Evolutionary conservation across 2,797 vertebrate genomes (phyloP).

Genomic region (Periparus ater): DNA sequence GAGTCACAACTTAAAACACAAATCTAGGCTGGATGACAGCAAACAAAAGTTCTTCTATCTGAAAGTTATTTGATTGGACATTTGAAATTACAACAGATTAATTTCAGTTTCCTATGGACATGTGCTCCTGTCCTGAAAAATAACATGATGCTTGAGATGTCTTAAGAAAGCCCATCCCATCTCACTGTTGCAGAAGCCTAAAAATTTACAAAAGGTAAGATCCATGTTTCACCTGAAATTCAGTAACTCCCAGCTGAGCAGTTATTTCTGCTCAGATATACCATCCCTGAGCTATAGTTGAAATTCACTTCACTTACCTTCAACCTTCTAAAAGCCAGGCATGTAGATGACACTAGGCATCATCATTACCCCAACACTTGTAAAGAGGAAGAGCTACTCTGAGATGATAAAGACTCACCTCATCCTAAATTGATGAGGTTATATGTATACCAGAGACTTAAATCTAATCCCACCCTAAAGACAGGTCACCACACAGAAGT

Average conservation of each 20-base stretch:
- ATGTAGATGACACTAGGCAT: not conserved
- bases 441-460: not conserved
- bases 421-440: not conserved
- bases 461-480: not conserved
- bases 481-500: not conserved
- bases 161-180: not conserved
- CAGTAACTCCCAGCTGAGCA: not conserved
- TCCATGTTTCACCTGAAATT: not conserved
- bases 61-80: not conserved
- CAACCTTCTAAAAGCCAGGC: not conserved
- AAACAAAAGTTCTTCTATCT: not conserved
- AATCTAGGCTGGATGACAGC: not conserved
- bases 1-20: not conserved
- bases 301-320: not conserved
- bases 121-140: not conserved
- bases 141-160: not conserved
- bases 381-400: not conserved
- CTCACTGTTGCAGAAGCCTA: not conserved
- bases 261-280: not conserved
- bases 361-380: fast-evolving
- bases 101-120: not conserved
- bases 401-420: not conserved
- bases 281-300: not conserved
- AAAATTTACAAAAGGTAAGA: not conserved
- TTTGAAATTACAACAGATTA: not conserved